phyloP scores from a whole-genome alignment of 92 coral and sea anemone species.

The Metridium senile region DNA sequence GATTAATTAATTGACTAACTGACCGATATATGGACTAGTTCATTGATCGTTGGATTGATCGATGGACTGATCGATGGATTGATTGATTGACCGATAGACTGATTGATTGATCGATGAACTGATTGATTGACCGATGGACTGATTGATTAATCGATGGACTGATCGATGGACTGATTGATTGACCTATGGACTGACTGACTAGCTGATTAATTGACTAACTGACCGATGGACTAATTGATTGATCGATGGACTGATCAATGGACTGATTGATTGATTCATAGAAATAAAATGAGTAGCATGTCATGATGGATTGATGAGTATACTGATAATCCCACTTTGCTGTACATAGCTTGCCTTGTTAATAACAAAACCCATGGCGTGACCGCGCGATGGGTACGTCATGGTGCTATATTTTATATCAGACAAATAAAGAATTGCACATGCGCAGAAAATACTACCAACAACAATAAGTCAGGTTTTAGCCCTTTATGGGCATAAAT shows the following conservation, averaged over 20 bases:
- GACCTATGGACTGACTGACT: not conserved
- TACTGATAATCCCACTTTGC: too few relatives aligned
- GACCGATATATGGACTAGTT: too few relatives aligned
- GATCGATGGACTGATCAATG: not conserved
- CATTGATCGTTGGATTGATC: not conserved
- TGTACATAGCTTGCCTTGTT: too few relatives aligned
- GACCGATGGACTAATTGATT: not conserved
- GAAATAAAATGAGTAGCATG: not conserved
- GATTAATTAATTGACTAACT: not conserved
- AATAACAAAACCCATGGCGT: too few relatives aligned
- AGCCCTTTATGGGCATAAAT: conserved; percentile 37
- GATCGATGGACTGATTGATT: not conserved
- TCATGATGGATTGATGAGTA: too few relatives aligned
- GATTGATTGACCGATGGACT: too few relatives aligned
- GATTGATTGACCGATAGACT: not conserved
- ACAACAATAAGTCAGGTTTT: not conserved
- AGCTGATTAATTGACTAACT: not conserved
- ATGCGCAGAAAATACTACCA: too few relatives aligned
- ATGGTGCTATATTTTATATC: too few relatives aligned
- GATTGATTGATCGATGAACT: conserved; percentile 1
- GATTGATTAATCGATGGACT: not conserved
- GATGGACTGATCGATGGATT: not conserved
- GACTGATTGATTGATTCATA: not conserved
- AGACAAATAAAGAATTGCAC: too few relatives aligned
- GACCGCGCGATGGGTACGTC: too few relatives aligned